These are phyloP conservation scores for Balaenoptera acutorostrata DNA, from an alignment of 2,113 vertebrate species.

Conservation along the genomic window DNA sequence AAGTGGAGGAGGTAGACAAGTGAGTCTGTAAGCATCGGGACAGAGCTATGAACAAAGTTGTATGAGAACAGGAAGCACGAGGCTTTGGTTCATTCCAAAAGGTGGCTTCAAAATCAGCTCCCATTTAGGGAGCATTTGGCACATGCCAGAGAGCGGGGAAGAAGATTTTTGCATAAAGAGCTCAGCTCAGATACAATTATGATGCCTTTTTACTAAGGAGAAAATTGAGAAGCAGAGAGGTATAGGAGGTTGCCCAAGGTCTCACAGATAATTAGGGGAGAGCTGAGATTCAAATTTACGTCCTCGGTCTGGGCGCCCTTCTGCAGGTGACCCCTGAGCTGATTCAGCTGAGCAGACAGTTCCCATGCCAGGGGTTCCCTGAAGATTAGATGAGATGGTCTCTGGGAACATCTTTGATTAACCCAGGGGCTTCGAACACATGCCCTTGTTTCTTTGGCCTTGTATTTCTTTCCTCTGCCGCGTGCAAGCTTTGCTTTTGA, in stretches of 20 bases:
- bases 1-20: background rate
- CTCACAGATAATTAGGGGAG: background rate
- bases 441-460: background rate
- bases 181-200: background rate
- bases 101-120: background rate
- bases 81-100: background rate
- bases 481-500: background rate
- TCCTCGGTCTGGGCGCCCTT: fast-evolving
- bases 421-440: background rate
- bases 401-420: background rate
- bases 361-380: too few relatives aligned
- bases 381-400: background rate
- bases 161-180: background rate
- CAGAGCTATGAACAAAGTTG: background rate
- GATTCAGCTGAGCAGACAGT: background rate
- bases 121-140: background rate
- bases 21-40: background rate
- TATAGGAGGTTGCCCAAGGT: background rate
- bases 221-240: background rate
- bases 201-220: background rate
- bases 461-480: background rate
- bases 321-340: background rate
- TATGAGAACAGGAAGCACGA: background rate
- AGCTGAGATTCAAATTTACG: background rate
- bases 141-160: background rate